Evolutionary conservation across 2,888 invertebrate genomes (phyloP).

Genomic region (Aphodius sticticus): DNA sequence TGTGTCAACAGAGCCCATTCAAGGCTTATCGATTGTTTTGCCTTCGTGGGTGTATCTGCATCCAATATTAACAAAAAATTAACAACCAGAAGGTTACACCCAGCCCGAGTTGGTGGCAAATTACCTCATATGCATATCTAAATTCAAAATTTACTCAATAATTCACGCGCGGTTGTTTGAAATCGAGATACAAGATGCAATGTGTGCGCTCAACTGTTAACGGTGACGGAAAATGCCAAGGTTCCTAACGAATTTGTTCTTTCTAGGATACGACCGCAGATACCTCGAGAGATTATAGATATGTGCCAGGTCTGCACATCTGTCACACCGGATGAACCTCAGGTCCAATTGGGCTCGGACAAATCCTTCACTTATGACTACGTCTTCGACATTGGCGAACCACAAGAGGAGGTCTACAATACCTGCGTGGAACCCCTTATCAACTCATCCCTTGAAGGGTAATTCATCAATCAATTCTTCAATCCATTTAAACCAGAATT

Average conservation of each 20-base stretch:
- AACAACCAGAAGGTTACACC: neutral
- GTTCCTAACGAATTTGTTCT: neutral
- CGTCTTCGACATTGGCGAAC: conserved; percentile 84
- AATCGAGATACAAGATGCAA: too few relatives aligned
- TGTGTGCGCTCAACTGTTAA: too few relatives aligned
- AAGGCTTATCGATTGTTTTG: neutral
- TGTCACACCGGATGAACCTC: conserved; percentile 89
- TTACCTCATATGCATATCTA: neutral
- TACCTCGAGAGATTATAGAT: conserved; percentile 90
- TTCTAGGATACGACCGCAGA: conserved; percentile 92
- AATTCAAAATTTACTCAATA: neutral
- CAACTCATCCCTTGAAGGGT: conserved; percentile 92
- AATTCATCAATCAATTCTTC: conserved; percentile 33
- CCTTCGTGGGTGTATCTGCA: neutral
- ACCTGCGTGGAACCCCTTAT: conserved; percentile 86
- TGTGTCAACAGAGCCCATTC: neutral
- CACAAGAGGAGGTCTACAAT: conserved; percentile 82
- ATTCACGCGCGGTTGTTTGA: neutral
- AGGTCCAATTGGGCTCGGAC: conserved; percentile 90
- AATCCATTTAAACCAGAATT: neutral
- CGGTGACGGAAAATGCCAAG: neutral
- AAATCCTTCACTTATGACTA: conserved; percentile 97
- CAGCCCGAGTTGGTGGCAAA: neutral
- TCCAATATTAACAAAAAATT: neutral
- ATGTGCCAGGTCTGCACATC: conserved; percentile 94